Evolutionary conservation across 2,113 vertebrate species (phyloP).

Genomic region (Sclerurus mexicanus): DNA sequence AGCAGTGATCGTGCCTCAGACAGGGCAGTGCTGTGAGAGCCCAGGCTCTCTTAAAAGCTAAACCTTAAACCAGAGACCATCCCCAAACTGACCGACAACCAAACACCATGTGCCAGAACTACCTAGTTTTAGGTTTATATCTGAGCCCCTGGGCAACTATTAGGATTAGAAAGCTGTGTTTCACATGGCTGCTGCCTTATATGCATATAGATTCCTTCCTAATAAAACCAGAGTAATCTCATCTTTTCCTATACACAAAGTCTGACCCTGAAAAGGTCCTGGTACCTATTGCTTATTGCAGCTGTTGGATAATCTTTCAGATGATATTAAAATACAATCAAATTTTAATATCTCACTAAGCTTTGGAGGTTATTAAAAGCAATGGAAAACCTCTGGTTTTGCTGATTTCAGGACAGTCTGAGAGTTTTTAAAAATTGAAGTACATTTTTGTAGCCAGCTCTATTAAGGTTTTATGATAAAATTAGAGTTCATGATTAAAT

Average conservation of each 20-base stretch:
- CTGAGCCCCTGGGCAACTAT: background rate
- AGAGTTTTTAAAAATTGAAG: constrained; percentile 7
- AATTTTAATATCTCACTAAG: constrained; percentile 1
- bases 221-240: background rate
- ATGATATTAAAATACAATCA: background rate
- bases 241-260: background rate
- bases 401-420: background rate
- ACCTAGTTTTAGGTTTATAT: background rate
- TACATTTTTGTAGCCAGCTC: background rate
- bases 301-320: constrained; percentile 10
- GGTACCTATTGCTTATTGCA: background rate
- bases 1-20: background rate
- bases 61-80: background rate
- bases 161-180: background rate
- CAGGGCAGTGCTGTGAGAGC: background rate
- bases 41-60: background rate
- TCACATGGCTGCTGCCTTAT: background rate
- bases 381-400: background rate
- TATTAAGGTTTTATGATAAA: background rate
- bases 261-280: background rate
- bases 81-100: background rate
- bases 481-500: background rate
- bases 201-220: background rate
- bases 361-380: constrained; percentile 11
- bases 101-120: background rate